Evolutionary conservation across 2,797 vertebrate genomes (phyloP), one percentile per base, ranked within the genome.

Genomic region (Eospalax fontanierii): DNA sequence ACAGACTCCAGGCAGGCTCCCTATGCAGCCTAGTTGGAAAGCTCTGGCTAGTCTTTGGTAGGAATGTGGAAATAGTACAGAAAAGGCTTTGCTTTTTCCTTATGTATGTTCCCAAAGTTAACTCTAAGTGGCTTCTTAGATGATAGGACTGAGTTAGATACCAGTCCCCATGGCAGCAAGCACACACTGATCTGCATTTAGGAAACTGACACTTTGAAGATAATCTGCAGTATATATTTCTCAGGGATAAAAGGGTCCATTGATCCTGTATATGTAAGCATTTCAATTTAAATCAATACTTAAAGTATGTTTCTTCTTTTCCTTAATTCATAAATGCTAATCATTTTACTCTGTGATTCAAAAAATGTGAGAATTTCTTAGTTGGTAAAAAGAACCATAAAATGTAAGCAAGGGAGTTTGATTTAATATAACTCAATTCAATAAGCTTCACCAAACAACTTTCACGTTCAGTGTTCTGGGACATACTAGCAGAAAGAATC

Each of bases 361-460:
- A 61, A 95, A 71, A 16, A 33, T 91, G 50, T 87, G 3, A 19
- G 18, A 33, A 79, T 85, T 75, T 89, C n/a, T 88, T 78, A 30
- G 22, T 66, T 6, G 1, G n/a, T n/a, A n/a, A n/a, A n/a, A 81
- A 81, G 89, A 90, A 94, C 80, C 21, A 40, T 46, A 85, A 78
- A 70, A 74, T 84, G 83, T 92, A 89, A 89, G 65, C 57, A 90
- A 81, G 24, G 2, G 26, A 71, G 19, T 89, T 82, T 92, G 80
- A 70, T 92, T 93, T 89, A 68, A 84, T 87, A 46, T 73, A 63
- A 90, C 65, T 94, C 2, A 30, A 85, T 68, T 87, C 85, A 63
- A 43, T 86, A 68, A 90, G n/a, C 73, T 89, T 89, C 91, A 68
- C 43, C 57, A 63, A 96, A 84, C 84, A 73, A 79, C 79, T 91